A percentile compares a stretch with the other conserved stretches of the same genome.
These are phyloP conservation scores for Mythimna lalbum DNA, from an alignment of 2,888 invertebrate genomes.

Conservation along the genomic window DNA sequence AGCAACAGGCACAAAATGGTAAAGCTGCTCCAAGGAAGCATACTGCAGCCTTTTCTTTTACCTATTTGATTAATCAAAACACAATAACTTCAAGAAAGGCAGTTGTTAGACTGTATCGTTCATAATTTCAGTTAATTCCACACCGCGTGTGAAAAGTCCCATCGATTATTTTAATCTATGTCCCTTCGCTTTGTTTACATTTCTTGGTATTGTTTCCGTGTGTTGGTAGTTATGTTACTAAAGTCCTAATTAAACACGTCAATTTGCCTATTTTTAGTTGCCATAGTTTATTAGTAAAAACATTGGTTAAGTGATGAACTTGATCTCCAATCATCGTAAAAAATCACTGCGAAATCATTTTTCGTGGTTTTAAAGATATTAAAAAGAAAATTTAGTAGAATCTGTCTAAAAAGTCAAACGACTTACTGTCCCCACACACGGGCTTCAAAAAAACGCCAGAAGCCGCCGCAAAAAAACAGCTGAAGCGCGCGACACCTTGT, in stretches of 20 bases:
- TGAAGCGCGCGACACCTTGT: too few species aligned
- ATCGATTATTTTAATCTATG: constrained; percentile 47
- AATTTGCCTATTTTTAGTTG: neutral
- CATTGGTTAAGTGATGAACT: neutral
- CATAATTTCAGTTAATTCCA: constrained; percentile 59
- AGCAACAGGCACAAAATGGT: too few species aligned
- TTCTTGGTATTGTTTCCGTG: constrained; percentile 30
- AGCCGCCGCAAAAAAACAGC: too few species aligned
- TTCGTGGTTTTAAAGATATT: neutral
- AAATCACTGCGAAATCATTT: neutral
- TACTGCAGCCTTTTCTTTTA: too few species aligned
- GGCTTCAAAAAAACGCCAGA: too few species aligned
- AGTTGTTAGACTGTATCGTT: constrained; percentile 7
- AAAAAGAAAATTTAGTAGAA: neutral
- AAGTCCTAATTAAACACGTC: constrained; percentile 10
- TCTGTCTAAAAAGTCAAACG: too few species aligned
- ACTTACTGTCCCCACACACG: too few species aligned
- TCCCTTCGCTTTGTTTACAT: constrained; percentile 24
- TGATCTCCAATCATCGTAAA: neutral
- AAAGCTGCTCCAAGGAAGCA: too few species aligned
- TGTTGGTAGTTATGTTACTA: neutral
- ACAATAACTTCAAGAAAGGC: neutral
- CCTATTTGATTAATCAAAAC: neutral
- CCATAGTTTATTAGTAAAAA: neutral
- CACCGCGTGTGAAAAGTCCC: constrained; percentile 60